phyloP scores from a whole-genome alignment of 2,888 invertebrate species.

The Caenorhabditis sulstoni region DNA sequence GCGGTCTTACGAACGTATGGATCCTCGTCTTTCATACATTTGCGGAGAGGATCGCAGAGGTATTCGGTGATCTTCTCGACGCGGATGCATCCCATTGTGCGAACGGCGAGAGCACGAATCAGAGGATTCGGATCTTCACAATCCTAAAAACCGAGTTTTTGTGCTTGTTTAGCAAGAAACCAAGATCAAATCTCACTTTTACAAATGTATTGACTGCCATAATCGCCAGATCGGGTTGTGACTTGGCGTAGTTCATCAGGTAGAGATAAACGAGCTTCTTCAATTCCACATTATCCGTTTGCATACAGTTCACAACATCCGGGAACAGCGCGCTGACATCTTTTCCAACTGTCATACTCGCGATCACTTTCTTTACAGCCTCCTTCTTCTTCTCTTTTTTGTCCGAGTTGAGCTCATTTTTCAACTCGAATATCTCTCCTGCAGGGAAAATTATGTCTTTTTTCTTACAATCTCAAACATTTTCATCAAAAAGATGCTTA shows the following conservation, averaged over 20 bases:
- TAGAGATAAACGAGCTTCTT: slow-evolving; percentile 99
- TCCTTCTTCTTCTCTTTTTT: slow-evolving; percentile 99
- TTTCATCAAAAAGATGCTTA: slow-evolving; percentile 59
- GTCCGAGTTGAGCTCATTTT: slow-evolving; percentile 98
- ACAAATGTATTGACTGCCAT: slow-evolving; percentile 99
- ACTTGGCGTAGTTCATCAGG: slow-evolving; percentile 99
- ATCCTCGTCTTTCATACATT: slow-evolving; percentile 89
- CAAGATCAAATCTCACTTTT: slow-evolving; percentile 86
- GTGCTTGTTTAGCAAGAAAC: neutral
- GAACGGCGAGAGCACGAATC: slow-evolving; percentile 96
- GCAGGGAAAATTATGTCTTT: slow-evolving; percentile 37
- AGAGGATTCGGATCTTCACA: slow-evolving; percentile 99
- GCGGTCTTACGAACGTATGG: slow-evolving; percentile 98
- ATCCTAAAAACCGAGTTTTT: slow-evolving; percentile 85
- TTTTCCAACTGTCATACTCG: slow-evolving; percentile 99
- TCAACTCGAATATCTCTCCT: slow-evolving; percentile 98
- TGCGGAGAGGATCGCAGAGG: slow-evolving; percentile 96
- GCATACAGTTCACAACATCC: slow-evolving; percentile 99
- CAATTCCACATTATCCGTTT: slow-evolving; percentile 97
- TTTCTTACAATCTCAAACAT: too few relatives aligned
- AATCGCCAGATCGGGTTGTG: slow-evolving; percentile 99
- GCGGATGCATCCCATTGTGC: slow-evolving; percentile 99
- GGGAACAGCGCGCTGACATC: slow-evolving; percentile 97
- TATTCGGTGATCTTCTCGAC: slow-evolving; percentile 99
- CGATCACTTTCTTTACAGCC: slow-evolving; percentile 99